These are phyloP conservation scores for Bombylius discolor DNA, from an alignment of 2,888 invertebrate species.

Conservation along the genomic window DNA sequence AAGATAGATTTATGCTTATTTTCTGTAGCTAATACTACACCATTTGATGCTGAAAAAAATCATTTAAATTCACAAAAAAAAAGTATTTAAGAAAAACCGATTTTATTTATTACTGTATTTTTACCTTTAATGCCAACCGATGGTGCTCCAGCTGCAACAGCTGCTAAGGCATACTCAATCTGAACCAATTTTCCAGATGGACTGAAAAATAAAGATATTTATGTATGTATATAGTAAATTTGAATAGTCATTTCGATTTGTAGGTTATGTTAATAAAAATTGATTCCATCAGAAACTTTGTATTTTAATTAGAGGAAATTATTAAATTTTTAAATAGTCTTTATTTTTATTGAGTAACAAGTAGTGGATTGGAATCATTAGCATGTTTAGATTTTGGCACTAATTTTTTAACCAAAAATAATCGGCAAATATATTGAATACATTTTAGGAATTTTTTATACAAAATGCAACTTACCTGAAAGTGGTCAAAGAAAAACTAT, in stretches of 20 bases:
- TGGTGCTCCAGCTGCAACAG: conserved; percentile 95
- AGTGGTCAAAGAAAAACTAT: conserved; percentile 86
- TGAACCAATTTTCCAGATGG: conserved; percentile 99
- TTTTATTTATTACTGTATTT: neutral
- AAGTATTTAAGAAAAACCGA: neutral
- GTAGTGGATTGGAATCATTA: too few species aligned
- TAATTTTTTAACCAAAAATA: neutral
- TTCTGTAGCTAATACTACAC: conserved; percentile 96
- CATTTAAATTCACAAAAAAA: conserved; percentile 4
- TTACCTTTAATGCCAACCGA: conserved; percentile 96
- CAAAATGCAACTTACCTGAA: conserved; percentile 41
- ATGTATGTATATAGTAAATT: conserved; percentile 6
- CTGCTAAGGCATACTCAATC: conserved; percentile 98
- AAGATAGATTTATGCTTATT: conserved; percentile 96
- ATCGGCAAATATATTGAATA: neutral
- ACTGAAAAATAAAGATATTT: conserved; percentile 43
- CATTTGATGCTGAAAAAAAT: conserved; percentile 66
- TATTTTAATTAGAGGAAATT: neutral
- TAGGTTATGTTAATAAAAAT: conserved; percentile 13
- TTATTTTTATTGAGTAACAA: neutral
- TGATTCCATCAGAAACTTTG: neutral
- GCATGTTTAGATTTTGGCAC: too few species aligned
- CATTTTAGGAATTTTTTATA: neutral
- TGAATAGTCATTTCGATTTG: conserved; percentile 25
- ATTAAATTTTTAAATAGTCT: neutral